Conservation (phyloP, 2,113 vertebrate species). For the Anguilla japonica region DNA sequence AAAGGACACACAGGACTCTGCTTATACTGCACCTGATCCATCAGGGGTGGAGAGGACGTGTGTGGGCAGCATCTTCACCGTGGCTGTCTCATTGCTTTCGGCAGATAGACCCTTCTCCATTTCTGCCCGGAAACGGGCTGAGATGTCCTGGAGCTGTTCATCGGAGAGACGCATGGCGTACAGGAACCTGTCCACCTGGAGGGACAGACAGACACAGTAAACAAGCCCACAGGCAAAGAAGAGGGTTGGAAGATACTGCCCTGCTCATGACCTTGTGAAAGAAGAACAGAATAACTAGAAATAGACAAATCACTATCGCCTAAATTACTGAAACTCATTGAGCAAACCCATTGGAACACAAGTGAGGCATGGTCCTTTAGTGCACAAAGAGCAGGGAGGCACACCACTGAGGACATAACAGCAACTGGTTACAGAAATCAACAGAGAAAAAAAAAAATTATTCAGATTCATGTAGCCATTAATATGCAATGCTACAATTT, state of each 20-base stretch:
- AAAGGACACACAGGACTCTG: neutral
- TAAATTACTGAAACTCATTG: too few species aligned
- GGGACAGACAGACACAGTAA: neutral
- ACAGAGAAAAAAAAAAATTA: too few species aligned
- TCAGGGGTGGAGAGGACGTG: slow-evolving; percentile 86
- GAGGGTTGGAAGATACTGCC: neutral
- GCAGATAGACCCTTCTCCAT: slow-evolving; percentile 86
- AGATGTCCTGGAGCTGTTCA: slow-evolving; percentile 77
- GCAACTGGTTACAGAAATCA: too few species aligned
- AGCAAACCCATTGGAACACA: too few species aligned
- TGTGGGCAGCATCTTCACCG: slow-evolving; percentile 88
- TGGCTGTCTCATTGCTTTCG: slow-evolving; percentile 77
- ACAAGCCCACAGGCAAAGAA: neutral
- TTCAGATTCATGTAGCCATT: too few species aligned
- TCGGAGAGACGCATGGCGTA: slow-evolving; percentile 83
- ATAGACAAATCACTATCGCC: too few species aligned
- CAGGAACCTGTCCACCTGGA: slow-evolving; percentile 88
- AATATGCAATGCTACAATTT: neutral
- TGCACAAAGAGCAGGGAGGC: too few species aligned
- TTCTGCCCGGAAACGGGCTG: slow-evolving; percentile 77
- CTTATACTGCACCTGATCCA: slow-evolving; percentile 74
- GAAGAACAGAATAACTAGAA: too few species aligned
- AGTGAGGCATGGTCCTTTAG: too few species aligned
- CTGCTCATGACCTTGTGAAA: neutral
- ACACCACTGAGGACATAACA: too few species aligned